Base-by-base conservation (phyloP, 2,113 vertebrate species). In the Lichenostomus cassidix region DNA sequence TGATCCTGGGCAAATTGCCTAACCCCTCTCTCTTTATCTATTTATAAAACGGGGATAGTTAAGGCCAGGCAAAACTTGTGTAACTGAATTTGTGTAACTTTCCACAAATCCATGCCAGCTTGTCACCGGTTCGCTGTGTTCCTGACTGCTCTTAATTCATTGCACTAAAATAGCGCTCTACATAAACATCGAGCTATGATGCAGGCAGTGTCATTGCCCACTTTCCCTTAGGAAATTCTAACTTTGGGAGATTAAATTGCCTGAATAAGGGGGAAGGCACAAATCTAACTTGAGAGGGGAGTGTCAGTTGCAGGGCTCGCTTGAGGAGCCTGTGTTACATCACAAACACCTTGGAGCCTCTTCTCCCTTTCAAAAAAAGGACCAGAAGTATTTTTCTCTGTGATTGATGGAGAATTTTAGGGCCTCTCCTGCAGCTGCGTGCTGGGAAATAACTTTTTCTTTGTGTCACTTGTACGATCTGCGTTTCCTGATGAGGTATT, bases 41-140 rank as follows among this genome's bases (percentile, higher is more conserved):
- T 95, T 96, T 96, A 94, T 96, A 96, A 97, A 95, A 96, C 14
- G 29, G 71, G 93, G 75, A 96, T 92, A 92, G 89, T 89, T 94
- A 81, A 95, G 89, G 94, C 74, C 84, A 87, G 92, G 94, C 93
- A 67, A 91, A 95, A 96, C 95, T 94, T 94, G 92, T 96, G 91
- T 95, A 96, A 97, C 95, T 87, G 81, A 96, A 91, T 97, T 97
- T 97, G 93, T 97, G 95, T 94, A 96, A 96, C 95, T 96, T 96
- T 96, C 96, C 95, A 95, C 90, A 86, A 93, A 96, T 95, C 94
- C 93, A 29, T 96, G 95, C 95, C 96, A 96, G 90, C 95, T 94
- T 94, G 94, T 95, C 94, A 93, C 95, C 24, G 49, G 90, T 81
- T 95, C 75, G 3, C 90, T 70, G 82, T 94, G 93, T 97, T 97